phyloP scores from a whole-genome alignment of 2,113 vertebrate genomes.

The Sylvietta virens region DNA sequence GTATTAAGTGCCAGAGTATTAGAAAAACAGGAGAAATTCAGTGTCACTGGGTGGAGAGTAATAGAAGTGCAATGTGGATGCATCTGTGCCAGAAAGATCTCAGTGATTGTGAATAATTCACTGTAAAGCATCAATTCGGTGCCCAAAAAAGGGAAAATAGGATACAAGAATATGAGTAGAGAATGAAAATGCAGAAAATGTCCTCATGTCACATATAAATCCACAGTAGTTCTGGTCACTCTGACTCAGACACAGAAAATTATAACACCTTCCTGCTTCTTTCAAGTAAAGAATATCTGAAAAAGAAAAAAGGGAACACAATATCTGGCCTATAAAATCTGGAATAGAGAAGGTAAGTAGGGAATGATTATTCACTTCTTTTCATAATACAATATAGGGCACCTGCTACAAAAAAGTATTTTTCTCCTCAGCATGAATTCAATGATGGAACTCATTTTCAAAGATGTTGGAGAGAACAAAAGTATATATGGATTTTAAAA shows the following conservation, averaged over 20 bases:
- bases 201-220: neutral
- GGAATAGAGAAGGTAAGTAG: neutral
- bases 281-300: neutral
- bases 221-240: neutral
- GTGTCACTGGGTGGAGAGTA: neutral
- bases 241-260: neutral
- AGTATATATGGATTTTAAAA: neutral
- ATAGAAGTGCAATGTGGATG: neutral
- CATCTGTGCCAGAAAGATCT: neutral
- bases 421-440: neutral
- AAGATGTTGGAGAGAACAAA: neutral
- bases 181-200: slow-evolving; percentile 1
- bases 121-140: neutral
- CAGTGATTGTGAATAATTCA: neutral
- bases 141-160: slow-evolving; percentile 15
- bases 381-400: neutral
- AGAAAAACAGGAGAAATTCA: neutral
- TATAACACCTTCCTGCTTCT: neutral
- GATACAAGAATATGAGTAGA: neutral
- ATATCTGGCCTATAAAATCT: neutral
- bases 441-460: neutral
- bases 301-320: neutral
- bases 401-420: neutral
- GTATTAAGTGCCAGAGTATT: neutral
- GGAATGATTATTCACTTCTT: neutral